Conservation (phyloP, 2,113 vertebrate genomes). For the Illadopsis cleaveri region DNA sequence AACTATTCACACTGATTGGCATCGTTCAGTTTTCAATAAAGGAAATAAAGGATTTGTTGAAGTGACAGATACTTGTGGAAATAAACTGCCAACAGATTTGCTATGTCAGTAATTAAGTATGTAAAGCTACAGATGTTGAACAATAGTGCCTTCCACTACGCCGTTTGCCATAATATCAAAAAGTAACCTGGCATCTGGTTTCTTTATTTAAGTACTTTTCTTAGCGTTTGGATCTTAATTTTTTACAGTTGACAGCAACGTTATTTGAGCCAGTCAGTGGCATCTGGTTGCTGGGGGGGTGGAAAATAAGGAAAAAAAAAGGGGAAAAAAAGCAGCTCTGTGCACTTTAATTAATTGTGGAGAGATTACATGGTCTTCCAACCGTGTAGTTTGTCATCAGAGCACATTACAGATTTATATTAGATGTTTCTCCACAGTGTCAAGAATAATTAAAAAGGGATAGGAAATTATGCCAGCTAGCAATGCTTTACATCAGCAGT, state of each 20-base stretch:
- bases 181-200: constrained; percentile 91
- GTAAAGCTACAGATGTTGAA: constrained; percentile 86
- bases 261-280: constrained; percentile 94
- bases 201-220: constrained; percentile 91
- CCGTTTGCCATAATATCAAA: constrained; percentile 76
- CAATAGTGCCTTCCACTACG: constrained; percentile 80
- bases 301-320: background rate
- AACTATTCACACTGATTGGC: constrained; percentile 49
- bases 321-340: constrained; percentile 62
- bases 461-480: constrained; percentile 87
- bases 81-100: constrained; percentile 79
- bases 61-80: constrained; percentile 60
- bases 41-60: constrained; percentile 63
- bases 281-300: constrained; percentile 86
- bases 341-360: constrained; percentile 99
- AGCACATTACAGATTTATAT: constrained; percentile 99
- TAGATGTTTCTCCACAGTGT: constrained; percentile 99
- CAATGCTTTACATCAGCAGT: constrained; percentile 82
- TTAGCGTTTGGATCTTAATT: constrained; percentile 93
- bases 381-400: constrained; percentile 99
- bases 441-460: constrained; percentile 99
- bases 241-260: constrained; percentile 96
- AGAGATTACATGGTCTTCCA: constrained; percentile 99
- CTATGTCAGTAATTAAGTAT: constrained; percentile 85
- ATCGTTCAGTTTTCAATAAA: constrained; percentile 53